Conservation (phyloP, 2,797 vertebrate species). For the Phalanger gymnotis region DNA sequence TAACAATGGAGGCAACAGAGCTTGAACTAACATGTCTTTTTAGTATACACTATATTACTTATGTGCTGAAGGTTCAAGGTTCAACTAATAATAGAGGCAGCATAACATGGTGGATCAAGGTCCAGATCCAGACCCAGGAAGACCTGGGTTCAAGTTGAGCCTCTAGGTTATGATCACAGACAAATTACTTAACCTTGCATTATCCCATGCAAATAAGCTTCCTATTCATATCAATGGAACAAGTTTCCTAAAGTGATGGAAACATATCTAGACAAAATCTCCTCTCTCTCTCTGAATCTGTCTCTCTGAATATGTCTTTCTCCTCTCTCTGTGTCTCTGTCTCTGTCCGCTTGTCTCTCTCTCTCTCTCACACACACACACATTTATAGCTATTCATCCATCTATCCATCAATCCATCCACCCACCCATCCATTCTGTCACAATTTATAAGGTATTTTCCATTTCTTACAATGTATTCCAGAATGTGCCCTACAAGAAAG, state of each 20-base stretch:
- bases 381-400: too few species aligned
- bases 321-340: too few species aligned
- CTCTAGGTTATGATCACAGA: background rate
- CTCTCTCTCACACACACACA: too few species aligned
- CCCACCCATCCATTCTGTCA: background rate
- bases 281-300: too few species aligned
- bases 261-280: background rate
- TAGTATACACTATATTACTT: background rate
- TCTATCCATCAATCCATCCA: background rate
- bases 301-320: too few species aligned
- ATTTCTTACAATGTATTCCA: background rate
- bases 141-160: background rate
- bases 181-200: background rate
- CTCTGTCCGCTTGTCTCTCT: too few species aligned
- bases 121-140: background rate
- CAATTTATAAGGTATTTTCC: background rate
- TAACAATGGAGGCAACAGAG: background rate
- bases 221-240: background rate
- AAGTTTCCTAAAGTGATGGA: background rate
- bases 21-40: background rate
- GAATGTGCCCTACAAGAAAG: too few species aligned
- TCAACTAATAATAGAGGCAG: background rate
- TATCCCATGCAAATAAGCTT: background rate
- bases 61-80: background rate
- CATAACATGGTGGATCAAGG: background rate